These are phyloP conservation scores for Vanessa tameamea DNA, from an alignment of 1,140 invertebrate species.

Conservation along the genomic window DNA sequence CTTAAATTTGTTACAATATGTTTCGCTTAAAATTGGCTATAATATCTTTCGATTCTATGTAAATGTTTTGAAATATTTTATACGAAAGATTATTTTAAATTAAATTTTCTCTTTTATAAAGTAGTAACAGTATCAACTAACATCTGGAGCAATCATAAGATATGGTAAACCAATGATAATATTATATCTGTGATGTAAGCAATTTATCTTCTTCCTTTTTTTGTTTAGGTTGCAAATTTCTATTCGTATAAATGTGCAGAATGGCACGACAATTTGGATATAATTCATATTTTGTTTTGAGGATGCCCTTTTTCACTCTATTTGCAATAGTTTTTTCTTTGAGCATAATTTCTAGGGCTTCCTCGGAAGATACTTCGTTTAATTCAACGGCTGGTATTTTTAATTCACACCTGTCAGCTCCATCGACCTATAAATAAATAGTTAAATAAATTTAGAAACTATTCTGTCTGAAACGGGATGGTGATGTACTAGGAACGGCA, in stretches of 20 bases:
- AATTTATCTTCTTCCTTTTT: conserved; percentile 13
- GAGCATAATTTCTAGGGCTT: conserved; percentile 60
- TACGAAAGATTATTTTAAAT: too few relatives aligned
- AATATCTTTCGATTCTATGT: too few relatives aligned
- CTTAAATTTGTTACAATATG: too few relatives aligned
- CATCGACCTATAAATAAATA: conserved; percentile 64
- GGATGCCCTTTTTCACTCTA: conserved; percentile 52
- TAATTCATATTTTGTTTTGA: conserved; percentile 59
- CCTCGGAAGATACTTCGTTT: conserved; percentile 47
- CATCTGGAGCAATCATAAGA: too few relatives aligned
- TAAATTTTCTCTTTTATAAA: too few relatives aligned
- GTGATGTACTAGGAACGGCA: too few relatives aligned
- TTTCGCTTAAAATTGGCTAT: too few relatives aligned
- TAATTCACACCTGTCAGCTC: conserved; percentile 67
- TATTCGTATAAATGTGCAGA: conserved; percentile 62
- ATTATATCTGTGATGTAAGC: neutral
- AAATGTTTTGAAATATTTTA: too few relatives aligned
- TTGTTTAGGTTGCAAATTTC: conserved; percentile 21
- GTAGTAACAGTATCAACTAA: too few relatives aligned
- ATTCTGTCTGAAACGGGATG: too few relatives aligned
- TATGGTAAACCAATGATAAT: neutral
- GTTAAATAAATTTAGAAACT: too few relatives aligned
- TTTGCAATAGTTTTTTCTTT: conserved; percentile 52
- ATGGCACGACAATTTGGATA: conserved; percentile 69
- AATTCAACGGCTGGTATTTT: conserved; percentile 63